phyloP scores from a whole-genome alignment of 2,113 vertebrate genomes.

The Naja naja region DNA sequence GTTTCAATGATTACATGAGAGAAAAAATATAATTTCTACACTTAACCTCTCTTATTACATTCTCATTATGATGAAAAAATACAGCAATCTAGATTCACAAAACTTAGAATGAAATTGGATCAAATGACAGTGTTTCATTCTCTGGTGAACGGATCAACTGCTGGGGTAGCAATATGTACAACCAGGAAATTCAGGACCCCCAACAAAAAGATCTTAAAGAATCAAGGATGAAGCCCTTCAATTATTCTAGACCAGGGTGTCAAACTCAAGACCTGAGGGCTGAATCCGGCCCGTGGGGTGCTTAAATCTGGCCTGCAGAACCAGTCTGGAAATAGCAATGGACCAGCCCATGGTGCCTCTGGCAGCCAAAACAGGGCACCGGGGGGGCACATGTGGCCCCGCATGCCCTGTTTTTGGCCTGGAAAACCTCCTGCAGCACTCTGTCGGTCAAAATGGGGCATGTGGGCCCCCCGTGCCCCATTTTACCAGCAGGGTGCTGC shows the following conservation, averaged over 20 bases:
- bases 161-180: not conserved
- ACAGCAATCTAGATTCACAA: not conserved
- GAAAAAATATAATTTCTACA: not conserved
- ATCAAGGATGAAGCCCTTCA: not conserved
- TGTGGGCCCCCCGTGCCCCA: accelerated
- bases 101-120: not conserved
- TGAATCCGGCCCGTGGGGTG: accelerated
- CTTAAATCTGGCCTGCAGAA: too few relatives aligned
- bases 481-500: too few relatives aligned
- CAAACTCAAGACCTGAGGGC: too few relatives aligned
- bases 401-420: too few relatives aligned
- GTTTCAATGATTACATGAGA: not conserved
- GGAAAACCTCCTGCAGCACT: too few relatives aligned
- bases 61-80: not conserved
- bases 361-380: too few relatives aligned
- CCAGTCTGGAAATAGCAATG: too few relatives aligned
- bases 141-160: not conserved
- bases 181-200: not conserved
- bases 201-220: not conserved
- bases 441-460: too few relatives aligned
- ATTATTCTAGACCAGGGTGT: too few relatives aligned
- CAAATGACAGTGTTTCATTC: not conserved
- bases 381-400: too few relatives aligned
- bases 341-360: too few relatives aligned
- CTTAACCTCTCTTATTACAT: not conserved